phyloP scores from a whole-genome alignment of 2,797 vertebrate genomes.

The Hippopotamyrus pictus region DNA sequence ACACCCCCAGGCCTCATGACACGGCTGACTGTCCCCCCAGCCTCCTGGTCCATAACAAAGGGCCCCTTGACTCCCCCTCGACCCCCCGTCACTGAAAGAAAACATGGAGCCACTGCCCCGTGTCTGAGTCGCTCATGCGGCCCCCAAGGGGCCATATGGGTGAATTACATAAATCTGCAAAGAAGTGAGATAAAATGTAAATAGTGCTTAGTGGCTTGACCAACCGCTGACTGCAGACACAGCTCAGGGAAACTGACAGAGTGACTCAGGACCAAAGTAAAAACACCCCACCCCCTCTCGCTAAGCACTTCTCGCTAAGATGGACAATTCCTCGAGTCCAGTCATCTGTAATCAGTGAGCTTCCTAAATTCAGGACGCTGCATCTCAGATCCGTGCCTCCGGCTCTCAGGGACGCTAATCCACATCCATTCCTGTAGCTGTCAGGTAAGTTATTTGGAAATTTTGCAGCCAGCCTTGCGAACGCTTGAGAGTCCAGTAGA shows the following conservation, averaged over 20 bases:
- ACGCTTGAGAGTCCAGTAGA: background rate
- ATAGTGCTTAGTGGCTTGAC: background rate
- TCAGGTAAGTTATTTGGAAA: background rate
- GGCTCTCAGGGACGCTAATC: slow-evolving; percentile 21
- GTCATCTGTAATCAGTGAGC: slow-evolving; percentile 23
- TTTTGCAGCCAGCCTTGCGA: background rate
- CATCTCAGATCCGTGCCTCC: background rate
- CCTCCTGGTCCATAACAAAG: background rate
- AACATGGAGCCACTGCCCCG: background rate
- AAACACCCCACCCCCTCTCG: background rate
- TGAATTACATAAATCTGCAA: background rate
- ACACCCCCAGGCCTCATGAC: background rate
- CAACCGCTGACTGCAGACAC: background rate
- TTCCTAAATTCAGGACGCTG: background rate
- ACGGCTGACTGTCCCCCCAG: background rate
- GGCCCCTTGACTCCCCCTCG: background rate
- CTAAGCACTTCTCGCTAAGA: background rate
- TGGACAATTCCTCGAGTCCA: background rate
- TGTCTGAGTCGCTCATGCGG: background rate
- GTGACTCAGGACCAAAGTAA: background rate
- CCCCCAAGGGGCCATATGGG: background rate
- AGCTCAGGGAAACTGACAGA: background rate
- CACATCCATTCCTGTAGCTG: background rate
- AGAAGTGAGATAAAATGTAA: background rate
- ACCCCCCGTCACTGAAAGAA: background rate